These are phyloP conservation scores for Muntiacus muntjak DNA, from an alignment of 2,113 vertebrate genomes.

Conservation along the genomic window DNA sequence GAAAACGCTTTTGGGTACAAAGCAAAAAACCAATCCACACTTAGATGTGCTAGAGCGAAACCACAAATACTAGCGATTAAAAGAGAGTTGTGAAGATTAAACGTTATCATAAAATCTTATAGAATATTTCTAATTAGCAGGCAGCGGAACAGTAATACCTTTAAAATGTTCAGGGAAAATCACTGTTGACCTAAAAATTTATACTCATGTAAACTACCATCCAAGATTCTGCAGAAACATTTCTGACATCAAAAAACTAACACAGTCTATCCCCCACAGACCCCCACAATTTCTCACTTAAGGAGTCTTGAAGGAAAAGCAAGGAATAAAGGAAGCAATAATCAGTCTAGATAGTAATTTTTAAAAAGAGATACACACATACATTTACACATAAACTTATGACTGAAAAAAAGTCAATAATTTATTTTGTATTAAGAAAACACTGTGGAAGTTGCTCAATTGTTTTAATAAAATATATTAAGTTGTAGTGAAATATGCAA, in stretches of 20 bases:
- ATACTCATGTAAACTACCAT: background rate
- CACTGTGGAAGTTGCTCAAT: background rate
- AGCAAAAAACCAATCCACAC: background rate
- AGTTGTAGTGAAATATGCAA: background rate
- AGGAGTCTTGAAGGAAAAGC: background rate
- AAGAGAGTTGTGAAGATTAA: background rate
- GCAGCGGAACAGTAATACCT: background rate
- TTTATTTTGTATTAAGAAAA: conserved; percentile 11
- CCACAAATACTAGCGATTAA: background rate
- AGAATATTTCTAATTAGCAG: background rate
- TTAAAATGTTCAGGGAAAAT: background rate
- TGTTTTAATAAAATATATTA: conserved; percentile 1
- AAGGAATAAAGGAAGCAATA: background rate
- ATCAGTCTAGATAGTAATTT: background rate
- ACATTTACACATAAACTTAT: background rate
- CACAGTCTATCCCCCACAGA: background rate
- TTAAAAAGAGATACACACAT: background rate
- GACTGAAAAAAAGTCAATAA: background rate
- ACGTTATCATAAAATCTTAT: background rate
- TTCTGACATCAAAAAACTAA: background rate
- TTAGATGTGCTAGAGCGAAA: background rate
- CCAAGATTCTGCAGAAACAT: background rate
- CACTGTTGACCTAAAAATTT: background rate
- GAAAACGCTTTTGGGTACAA: background rate
- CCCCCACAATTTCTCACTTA: background rate